Evolutionary conservation across 2,797 vertebrate species (phyloP).

Genomic region (Pagetopsis macropterus): DNA sequence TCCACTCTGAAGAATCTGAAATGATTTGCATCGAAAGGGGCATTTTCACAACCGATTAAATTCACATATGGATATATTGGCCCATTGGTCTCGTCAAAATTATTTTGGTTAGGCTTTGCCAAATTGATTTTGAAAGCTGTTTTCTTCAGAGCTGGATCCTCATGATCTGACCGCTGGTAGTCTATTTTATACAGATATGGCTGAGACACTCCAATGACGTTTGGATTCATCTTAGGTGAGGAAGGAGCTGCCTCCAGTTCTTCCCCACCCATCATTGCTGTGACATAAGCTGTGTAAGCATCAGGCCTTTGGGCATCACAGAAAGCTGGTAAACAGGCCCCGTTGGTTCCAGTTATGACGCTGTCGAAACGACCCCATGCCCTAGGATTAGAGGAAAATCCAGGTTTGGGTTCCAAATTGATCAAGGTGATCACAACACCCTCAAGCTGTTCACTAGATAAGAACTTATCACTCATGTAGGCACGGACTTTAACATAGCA

Average conservation of each 20-base stretch:
- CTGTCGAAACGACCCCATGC: conserved; percentile 99
- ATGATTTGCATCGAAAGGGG: conserved; percentile 88
- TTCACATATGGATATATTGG: conserved; percentile 93
- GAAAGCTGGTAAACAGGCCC: conserved; percentile 96
- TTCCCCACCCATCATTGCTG: conserved; percentile 92
- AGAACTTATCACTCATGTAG: conserved; percentile 95
- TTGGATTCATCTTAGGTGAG: conserved; percentile 88
- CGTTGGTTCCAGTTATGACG: conserved; percentile 91
- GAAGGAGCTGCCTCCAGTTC: conserved; percentile 95
- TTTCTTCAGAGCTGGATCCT: conserved; percentile 90
- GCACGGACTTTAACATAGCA: conserved; percentile 97
- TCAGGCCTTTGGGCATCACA: conserved; percentile 88
- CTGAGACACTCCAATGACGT: conserved; percentile 90
- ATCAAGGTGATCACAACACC: conserved; percentile 92
- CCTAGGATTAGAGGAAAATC: conserved; percentile 91
- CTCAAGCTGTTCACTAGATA: conserved; percentile 90
- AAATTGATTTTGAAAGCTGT: conserved; percentile 93
- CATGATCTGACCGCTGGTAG: conserved; percentile 92
- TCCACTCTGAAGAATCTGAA: conserved; percentile 96
- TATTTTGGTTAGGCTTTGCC: conserved; percentile 91
- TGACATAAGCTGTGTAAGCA: conserved; percentile 93
- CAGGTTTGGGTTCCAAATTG: conserved; percentile 93
- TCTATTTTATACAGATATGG: conserved; percentile 92
- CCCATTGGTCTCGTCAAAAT: conserved; percentile 88
- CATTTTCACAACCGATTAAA: conserved; percentile 90